Evolutionary conservation across 2,888 invertebrate genomes (phyloP).

Genomic region (Suillia variegata): DNA sequence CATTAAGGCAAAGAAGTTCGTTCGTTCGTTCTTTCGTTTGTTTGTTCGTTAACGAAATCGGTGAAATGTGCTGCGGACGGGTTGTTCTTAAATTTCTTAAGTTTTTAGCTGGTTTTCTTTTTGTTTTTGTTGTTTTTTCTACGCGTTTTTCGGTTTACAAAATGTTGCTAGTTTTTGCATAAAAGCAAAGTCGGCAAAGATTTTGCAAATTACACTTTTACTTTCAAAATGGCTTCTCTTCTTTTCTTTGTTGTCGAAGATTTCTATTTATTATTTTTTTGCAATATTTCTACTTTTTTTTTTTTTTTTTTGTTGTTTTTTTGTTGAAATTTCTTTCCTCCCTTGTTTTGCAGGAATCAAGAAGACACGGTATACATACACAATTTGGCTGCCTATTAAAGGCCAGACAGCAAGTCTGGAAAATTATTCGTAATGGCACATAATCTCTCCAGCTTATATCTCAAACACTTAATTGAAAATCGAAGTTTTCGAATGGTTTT

Average conservation of each 20-base stretch:
- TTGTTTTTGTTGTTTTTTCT: too few relatives aligned
- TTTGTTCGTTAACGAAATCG: too few relatives aligned
- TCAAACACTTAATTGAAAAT: constrained; percentile 1
- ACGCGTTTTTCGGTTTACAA: too few relatives aligned
- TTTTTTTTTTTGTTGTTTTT: constrained; percentile 7
- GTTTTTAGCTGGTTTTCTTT: too few relatives aligned
- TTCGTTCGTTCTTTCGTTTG: too few relatives aligned
- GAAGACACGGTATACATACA: constrained; percentile 24
- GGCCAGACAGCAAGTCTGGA: constrained; percentile 23
- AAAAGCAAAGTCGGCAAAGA: too few relatives aligned
- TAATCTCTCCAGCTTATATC: not conserved
- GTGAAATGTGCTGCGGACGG: constrained; percentile 16
- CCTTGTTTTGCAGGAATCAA: constrained; percentile 2
- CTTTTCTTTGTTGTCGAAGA: not conserved
- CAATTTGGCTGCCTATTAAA: constrained; percentile 16
- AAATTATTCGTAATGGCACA: constrained; percentile 1
- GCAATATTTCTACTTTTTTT: not conserved
- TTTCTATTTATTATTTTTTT: not conserved
- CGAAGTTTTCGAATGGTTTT: too few relatives aligned
- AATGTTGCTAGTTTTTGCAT: too few relatives aligned
- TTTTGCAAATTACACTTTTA: not conserved
- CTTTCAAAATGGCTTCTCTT: constrained; percentile 7
- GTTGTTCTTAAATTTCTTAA: not conserved
- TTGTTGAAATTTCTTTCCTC: constrained; percentile 6
- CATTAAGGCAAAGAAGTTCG: constrained; percentile 18